Evolutionary conservation across 2,113 vertebrate genomes (phyloP).

Genomic region (Chloropsis cyanopogon): DNA sequence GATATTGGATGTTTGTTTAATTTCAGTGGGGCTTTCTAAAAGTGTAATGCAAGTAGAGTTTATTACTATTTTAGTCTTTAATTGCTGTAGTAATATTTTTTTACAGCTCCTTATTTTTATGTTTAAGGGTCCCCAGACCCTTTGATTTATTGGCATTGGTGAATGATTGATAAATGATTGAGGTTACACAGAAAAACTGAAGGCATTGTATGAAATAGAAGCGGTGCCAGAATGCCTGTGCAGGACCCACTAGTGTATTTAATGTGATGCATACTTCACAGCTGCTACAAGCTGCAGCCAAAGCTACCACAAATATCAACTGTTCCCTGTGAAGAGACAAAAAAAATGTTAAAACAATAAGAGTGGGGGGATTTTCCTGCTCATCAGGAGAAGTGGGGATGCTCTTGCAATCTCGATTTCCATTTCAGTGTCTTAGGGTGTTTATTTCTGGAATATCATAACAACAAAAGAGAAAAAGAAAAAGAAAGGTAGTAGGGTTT

Average conservation of each 20-base stretch:
- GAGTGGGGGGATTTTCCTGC: background rate
- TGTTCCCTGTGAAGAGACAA: conserved; percentile 37
- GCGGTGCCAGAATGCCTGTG: conserved; percentile 35
- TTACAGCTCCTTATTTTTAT: conserved; percentile 73
- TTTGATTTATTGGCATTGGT: conserved; percentile 68
- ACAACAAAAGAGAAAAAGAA: background rate
- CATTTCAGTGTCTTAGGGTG: background rate
- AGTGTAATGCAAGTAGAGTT: conserved; percentile 57
- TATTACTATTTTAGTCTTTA: conserved; percentile 73
- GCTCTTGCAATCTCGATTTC: background rate
- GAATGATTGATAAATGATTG: conserved; percentile 70
- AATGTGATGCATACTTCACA: conserved; percentile 27
- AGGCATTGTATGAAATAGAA: conserved; percentile 65
- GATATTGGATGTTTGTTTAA: conserved; percentile 62
- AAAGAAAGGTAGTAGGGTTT: background rate
- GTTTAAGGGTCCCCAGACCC: conserved; percentile 69
- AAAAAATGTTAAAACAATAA: background rate
- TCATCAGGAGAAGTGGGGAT: background rate
- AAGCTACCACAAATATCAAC: conserved; percentile 46
- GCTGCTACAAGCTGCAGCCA: conserved; percentile 19
- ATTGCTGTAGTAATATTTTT: conserved; percentile 76
- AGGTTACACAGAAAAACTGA: conserved; percentile 60
- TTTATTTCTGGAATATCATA: conserved; percentile 6
- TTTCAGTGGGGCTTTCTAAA: conserved; percentile 61
- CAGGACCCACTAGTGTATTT: conserved; percentile 52